Base-by-base conservation (phyloP, 2,113 vertebrate species). In the Tiliqua scincoides region DNA sequence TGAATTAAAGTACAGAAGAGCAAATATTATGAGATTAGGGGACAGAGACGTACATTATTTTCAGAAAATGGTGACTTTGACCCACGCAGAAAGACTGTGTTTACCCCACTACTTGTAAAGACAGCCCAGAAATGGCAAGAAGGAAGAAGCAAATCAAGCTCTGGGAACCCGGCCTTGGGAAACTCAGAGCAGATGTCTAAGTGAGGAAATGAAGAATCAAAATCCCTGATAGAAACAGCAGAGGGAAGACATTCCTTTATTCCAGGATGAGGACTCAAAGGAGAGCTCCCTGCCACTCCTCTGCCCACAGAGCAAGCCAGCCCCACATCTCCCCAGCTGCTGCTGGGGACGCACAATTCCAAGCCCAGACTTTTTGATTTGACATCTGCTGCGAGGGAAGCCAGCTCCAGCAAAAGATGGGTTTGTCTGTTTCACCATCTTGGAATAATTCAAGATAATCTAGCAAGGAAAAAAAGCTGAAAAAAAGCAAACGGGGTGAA, bases 401-500 rank as follows among this genome's bases (percentile, higher is more conserved):
- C 25, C 87, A 90, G 59, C 78, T 43, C 72, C 84, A 89, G 82
- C 62, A 93, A 88, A 91, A 80, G 81, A 94, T 67, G 87, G 89
- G n/a, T 37, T 87, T 40, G 85, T 86, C 83, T 85, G 52, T 93
- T 92, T 93, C 88, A 92, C 93, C 94, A 95, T 95, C 90, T 95
- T 94, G 94, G 87, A 95, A 89, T 94, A 94, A 95, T 93, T 95
- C 91, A 91, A 76, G 84, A 89, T 91, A 93, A 93, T 88, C 27
- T 40, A 85, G 62, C 79, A 27, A n/a, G 73, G 80, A 25, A 52
- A n/a, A 37, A 27, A 59, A 1, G 52, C 23, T 62, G 52, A 79
- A 30, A 92, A n/a, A 91, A 92, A 90, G 92, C 78, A 84, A 0
- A 92, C 84, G 82, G 92, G 94, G 62, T 20, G 0, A 57, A 78